A percentile compares a stretch with the other conserved stretches of the same genome.
These are phyloP conservation scores for Beroe ovata DNA, from an alignment of 37 sponge, comb jelly and placozoan species.

Conservation along the genomic window DNA sequence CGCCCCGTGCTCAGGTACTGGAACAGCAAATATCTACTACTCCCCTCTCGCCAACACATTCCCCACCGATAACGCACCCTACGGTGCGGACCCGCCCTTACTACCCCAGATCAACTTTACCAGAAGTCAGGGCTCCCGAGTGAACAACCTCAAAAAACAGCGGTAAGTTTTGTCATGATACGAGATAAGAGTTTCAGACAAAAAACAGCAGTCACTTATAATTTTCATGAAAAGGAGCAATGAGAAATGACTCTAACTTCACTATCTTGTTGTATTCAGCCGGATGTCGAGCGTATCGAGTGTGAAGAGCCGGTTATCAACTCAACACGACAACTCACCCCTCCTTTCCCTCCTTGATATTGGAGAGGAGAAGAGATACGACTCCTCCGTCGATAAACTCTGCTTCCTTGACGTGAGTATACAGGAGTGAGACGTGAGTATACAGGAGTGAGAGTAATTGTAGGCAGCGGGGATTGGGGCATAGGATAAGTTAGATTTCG, in stretches of 20 bases:
- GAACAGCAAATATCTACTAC: not conserved
- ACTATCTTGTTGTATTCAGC: no score
- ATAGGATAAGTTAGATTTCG: no score
- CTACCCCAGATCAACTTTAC: conserved; percentile 11
- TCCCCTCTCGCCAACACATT: conserved; percentile 56
- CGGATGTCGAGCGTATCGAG: not conserved
- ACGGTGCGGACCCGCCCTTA: not conserved
- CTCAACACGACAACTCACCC: not conserved
- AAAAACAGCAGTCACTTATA: no score
- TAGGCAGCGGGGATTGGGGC: no score
- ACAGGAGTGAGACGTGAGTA: no score
- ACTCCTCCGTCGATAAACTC: conserved; percentile 22
- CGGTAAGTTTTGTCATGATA: no score
- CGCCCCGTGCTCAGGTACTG: no score
- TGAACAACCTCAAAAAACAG: conserved; percentile 21
- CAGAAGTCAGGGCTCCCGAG: not conserved
- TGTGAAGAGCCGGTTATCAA: not conserved
- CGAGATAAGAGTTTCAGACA: no score
- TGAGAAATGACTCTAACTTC: no score
- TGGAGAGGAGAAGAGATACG: conserved; percentile 9
- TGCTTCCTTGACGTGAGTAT: conserved; percentile 19
- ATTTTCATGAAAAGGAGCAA: no score
- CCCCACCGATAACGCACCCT: conserved; percentile 22
- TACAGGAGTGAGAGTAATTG: no score
- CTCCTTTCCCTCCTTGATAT: not conserved